Evolutionary conservation across 2,888 invertebrate species (phyloP), one percentile per base, ranked within the genome.

Genomic region (Cryptosula pallasiana): DNA sequence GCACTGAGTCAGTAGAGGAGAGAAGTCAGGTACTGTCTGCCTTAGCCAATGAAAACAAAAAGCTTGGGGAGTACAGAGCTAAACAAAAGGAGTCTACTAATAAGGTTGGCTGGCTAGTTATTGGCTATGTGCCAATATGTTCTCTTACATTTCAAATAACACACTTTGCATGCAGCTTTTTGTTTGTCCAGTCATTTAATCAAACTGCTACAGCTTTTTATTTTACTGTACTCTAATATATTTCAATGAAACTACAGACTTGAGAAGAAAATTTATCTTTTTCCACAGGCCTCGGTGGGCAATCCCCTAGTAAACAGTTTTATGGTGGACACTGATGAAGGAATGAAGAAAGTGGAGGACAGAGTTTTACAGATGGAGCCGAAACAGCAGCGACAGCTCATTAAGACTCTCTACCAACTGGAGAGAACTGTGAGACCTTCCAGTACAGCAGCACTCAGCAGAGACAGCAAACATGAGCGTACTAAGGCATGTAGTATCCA

Each of bases 301-400:
- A 32, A 27, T 27, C 63, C 63, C 2, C 63, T 63, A 2, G 32
- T 63, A 27, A 63, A 63, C 63, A 63, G 63, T 27, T 63, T 63
- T 32, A 63, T 63, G 63, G 32, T 36, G 36, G 69, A 71, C 54
- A 74, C 45, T n/a, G 74, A 72, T 20, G 72, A 78, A 69, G 78
- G 76, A 70, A 76, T 80, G 35, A 75, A 77, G 35, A 75, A 78
- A 35, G 79, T 82, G 34, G 78, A 81, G 74, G 75, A 79, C 29
- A 79, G 79, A 73, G 81, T 83, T 13, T 74, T 82, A 2, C 75
- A 77, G 54, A 81, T 82, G 78, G 78, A 79, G 63, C 77, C 80
- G 13, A 81, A 82, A 71, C 81, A 81, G 58, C 83, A 83, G 76
- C 76, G 78, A 70, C 76, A 76, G 58, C 74, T 83, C 20, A 75